Conservation (phyloP, 2,888 invertebrate species). For the Ennomos quercinarius region DNA sequence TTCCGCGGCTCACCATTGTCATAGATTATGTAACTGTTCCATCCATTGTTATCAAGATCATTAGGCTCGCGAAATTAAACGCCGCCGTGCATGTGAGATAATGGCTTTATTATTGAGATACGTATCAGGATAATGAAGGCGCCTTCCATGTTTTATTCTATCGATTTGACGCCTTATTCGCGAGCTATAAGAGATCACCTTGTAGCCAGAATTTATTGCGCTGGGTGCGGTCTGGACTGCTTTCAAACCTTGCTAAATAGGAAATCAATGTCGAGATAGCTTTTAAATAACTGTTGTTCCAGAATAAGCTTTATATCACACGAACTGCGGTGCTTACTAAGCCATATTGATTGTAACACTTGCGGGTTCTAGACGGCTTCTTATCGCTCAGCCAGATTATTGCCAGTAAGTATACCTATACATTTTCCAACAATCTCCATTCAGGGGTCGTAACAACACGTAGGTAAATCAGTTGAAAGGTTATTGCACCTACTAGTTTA, state of each 20-base stretch:
- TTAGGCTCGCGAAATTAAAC: slow-evolving; percentile 53
- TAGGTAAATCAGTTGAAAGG: background rate
- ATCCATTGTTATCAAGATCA: slow-evolving; percentile 62
- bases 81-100: slow-evolving; percentile 25
- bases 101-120: slow-evolving; percentile 37
- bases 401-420: slow-evolving; percentile 22
- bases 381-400: slow-evolving; percentile 12
- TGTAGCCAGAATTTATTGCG: slow-evolving; percentile 39
- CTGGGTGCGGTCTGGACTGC: slow-evolving; percentile 38
- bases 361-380: slow-evolving; percentile 1
- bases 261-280: slow-evolving; percentile 37
- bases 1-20: slow-evolving; percentile 48
- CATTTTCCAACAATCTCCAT: slow-evolving; percentile 15
- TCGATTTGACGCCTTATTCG: slow-evolving; percentile 36
- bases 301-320: slow-evolving; percentile 20
- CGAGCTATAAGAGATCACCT: slow-evolving; percentile 37
- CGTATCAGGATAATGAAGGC: slow-evolving; percentile 39
- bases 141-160: slow-evolving; percentile 33
- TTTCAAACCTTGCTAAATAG: slow-evolving; percentile 37
- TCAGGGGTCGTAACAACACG: background rate
- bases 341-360: slow-evolving; percentile 9
- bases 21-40: slow-evolving; percentile 35
- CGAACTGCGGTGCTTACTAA: slow-evolving; percentile 3
- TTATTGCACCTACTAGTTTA: too few species aligned
- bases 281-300: slow-evolving; percentile 28